Base-by-base conservation (phyloP, 2,888 invertebrate species). In the Halictus quadricinctus region DNA sequence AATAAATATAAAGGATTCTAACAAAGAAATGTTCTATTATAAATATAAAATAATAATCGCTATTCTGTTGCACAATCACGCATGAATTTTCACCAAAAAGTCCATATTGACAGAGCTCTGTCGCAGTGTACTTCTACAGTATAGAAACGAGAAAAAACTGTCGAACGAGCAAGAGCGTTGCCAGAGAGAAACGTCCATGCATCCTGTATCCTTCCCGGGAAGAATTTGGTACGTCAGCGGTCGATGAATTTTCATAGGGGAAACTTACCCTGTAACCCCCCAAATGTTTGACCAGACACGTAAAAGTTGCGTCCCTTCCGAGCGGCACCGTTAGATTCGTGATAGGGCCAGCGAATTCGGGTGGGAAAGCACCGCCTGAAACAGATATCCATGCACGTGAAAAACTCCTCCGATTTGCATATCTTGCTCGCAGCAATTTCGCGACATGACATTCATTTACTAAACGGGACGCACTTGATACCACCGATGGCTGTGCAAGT, bases 241-340 rank as follows among this genome's bases (percentile, higher is more conserved):
- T 72, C 54, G 80, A 80, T 83, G 80, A 80, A 80, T 85, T 84
- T 84, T 83, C 72, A 64, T 78, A 70, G 46, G 43, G 64, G 25
- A 64, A 76, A 96, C 97, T 96, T 96, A 98, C 98, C 95, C 98
- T 96, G 95, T 98, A 98, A 92, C 98, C 98, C 80, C 98, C 98
- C 90, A 98, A 96, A 95, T 98, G 97, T 93, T 97, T 97, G 80
- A 98, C 98, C 93, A 97, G 96, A 95, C 98, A 98, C 93, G 97
- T 97, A 94, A 98, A 98, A 85, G 97, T 97, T 84, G 98, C 98
- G 95, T 98, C 98, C 93, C 98, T 96, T 86, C 98, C 98, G 85
- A 98, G 96, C 78, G 98, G 96, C 81, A 98, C 96, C 81, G 98
- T 98, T 91, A 98, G 95, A 95, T 98, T 98, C 90, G 96, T 96